A percentile compares a stretch with the other conserved stretches of the same genome.
Evolutionary conservation across 2,888 invertebrate species (phyloP).

Genomic region (Dynastes maya): DNA sequence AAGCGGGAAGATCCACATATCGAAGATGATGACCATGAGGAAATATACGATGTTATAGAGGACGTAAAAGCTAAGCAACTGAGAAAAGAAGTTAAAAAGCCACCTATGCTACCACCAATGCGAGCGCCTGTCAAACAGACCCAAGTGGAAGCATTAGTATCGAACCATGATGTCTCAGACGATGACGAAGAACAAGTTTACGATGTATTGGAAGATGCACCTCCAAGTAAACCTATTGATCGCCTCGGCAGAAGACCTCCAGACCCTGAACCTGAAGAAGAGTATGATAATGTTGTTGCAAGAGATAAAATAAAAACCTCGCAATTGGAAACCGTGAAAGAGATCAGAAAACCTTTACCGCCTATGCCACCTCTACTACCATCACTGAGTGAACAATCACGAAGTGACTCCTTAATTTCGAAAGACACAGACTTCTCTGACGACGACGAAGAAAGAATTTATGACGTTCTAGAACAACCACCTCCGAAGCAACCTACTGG

Average conservation of each 20-base stretch:
- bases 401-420: neutral
- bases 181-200: constrained; percentile 11
- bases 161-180: neutral
- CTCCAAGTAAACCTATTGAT: neutral
- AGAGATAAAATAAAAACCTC: neutral
- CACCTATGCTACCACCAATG: no score
- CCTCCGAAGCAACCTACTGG: neutral
- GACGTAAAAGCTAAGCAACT: neutral
- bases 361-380: neutral
- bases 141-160: no score
- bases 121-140: no score
- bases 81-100: neutral
- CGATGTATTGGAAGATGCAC: neutral
- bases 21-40: constrained; percentile 28
- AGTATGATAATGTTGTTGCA: no score
- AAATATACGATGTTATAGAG: constrained; percentile 42
- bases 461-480: constrained; percentile 6
- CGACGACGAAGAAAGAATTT: constrained; percentile 29
- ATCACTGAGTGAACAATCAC: neutral
- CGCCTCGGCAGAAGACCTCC: neutral
- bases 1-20: neutral
- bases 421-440: constrained; percentile 19
- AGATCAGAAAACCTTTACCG: constrained; percentile 1
- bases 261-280: no score
- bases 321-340: neutral